Conservation (phyloP, 1,140 invertebrate genomes). For the Zaprionus camerounensis region DNA sequence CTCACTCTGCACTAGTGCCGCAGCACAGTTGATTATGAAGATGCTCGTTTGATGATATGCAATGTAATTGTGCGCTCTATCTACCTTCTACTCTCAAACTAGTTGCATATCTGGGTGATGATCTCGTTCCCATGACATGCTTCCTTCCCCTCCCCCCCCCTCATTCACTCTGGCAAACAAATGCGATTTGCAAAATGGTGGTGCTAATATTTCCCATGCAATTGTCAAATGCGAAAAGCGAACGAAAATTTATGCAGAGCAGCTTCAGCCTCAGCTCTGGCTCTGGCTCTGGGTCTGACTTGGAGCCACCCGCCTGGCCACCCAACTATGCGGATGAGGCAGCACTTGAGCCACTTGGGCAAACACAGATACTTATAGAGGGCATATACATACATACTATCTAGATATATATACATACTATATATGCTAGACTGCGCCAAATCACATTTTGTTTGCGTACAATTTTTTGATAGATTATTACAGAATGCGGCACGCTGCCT, state of each 20-base stretch:
- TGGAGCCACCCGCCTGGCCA: slow-evolving; percentile 2
- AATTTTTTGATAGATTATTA: slow-evolving; percentile 82
- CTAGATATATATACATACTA: background rate
- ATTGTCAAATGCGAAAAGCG: slow-evolving; percentile 65
- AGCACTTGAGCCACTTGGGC: slow-evolving; percentile 20
- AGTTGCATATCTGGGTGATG: slow-evolving; percentile 23
- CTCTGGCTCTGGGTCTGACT: background rate
- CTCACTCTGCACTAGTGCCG: too few species aligned
- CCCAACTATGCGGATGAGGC: slow-evolving; percentile 2
- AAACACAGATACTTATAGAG: background rate
- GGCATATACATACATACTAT: background rate
- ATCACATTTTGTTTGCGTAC: slow-evolving; percentile 78
- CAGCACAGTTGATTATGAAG: background rate
- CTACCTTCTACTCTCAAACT: background rate
- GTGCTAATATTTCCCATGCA: slow-evolving; percentile 57
- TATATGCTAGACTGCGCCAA: slow-evolving; percentile 47
- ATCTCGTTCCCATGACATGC: background rate
- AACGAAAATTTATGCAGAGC: slow-evolving; percentile 69
- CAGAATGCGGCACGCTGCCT: slow-evolving; percentile 58
- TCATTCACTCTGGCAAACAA: slow-evolving; percentile 49
- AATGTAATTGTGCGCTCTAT: background rate
- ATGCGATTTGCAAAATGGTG: slow-evolving; percentile 38
- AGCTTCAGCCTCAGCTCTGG: slow-evolving; percentile 15
- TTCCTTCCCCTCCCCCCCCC: too few species aligned
- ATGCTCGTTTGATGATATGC: background rate